Evolutionary conservation across 2,888 invertebrate genomes (phyloP).

Genomic region (Gibbula magus): DNA sequence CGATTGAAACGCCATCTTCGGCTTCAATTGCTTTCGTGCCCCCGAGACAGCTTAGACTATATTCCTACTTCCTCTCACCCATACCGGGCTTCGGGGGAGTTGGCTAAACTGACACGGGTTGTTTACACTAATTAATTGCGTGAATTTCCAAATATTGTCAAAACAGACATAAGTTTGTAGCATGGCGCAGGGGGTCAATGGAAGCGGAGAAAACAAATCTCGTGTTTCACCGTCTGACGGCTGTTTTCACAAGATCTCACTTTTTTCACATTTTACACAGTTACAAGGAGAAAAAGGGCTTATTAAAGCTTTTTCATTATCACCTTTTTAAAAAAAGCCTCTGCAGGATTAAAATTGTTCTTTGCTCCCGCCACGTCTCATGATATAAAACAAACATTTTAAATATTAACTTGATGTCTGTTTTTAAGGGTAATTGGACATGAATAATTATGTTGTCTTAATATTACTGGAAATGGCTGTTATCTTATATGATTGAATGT

Average conservation of each 20-base stretch:
- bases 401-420: too few relatives aligned
- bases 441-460: too few relatives aligned
- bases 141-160: constrained; percentile 26
- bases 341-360: too few relatives aligned
- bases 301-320: too few relatives aligned
- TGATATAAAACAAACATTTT: too few relatives aligned
- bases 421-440: too few relatives aligned
- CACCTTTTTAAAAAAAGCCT: too few relatives aligned
- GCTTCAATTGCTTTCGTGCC: background rate
- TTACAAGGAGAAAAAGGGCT: too few relatives aligned
- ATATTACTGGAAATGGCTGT: too few relatives aligned
- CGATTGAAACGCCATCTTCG: background rate
- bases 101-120: background rate
- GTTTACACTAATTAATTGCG: constrained; percentile 25
- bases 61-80: background rate
- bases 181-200: background rate
- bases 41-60: background rate
- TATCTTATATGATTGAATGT: too few relatives aligned
- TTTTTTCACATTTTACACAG: too few relatives aligned
- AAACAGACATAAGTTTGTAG: constrained; percentile 25
- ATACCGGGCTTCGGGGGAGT: background rate
- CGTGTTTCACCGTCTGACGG: constrained; percentile 7
- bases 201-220: constrained; percentile 5
- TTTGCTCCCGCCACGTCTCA: too few relatives aligned
- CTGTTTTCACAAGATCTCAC: background rate